Conservation (phyloP, 2,113 vertebrate species). For the Recurvirostra avosetta region DNA sequence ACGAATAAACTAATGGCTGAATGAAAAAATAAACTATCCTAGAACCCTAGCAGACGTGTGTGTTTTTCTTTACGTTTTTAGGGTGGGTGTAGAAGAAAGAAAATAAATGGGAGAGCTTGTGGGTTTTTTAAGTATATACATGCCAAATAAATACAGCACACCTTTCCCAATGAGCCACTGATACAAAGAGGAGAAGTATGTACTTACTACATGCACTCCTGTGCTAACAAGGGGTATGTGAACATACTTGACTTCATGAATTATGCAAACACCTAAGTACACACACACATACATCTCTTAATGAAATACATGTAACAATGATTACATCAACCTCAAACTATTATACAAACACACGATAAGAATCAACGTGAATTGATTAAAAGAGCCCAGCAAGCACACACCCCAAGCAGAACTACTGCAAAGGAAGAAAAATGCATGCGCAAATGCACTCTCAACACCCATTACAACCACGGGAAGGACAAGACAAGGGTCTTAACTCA, state of each 20-base stretch:
- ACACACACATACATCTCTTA: slow-evolving; percentile 11
- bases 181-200: slow-evolving; percentile 5
- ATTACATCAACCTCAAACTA: slow-evolving; percentile 65
- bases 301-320: slow-evolving; percentile 53
- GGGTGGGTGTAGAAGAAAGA: slow-evolving; percentile 51
- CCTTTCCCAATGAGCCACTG: slow-evolving; percentile 4
- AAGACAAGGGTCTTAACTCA: not conserved
- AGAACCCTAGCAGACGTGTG: slow-evolving; percentile 42
- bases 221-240: slow-evolving; percentile 32
- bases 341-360: slow-evolving; percentile 55
- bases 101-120: slow-evolving; percentile 59
- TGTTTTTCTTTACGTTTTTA: slow-evolving; percentile 67
- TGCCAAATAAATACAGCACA: slow-evolving; percentile 20
- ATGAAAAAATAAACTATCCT: slow-evolving; percentile 71
- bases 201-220: not conserved
- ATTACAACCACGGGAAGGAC: not conserved
- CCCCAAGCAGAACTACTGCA: slow-evolving; percentile 6
- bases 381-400: slow-evolving; percentile 24
- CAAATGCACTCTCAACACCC: not conserved
- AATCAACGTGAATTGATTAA: slow-evolving; percentile 56
- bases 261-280: slow-evolving; percentile 48
- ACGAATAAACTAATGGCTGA: slow-evolving; percentile 72
- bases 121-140: slow-evolving; percentile 34
- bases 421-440: not conserved
- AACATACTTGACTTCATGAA: slow-evolving; percentile 61